A percentile compares a stretch with the other conserved stretches of the same genome.
These are phyloP conservation scores for Xenentodon cancila DNA, from an alignment of 2,797 vertebrate genomes.

Conservation along the genomic window DNA sequence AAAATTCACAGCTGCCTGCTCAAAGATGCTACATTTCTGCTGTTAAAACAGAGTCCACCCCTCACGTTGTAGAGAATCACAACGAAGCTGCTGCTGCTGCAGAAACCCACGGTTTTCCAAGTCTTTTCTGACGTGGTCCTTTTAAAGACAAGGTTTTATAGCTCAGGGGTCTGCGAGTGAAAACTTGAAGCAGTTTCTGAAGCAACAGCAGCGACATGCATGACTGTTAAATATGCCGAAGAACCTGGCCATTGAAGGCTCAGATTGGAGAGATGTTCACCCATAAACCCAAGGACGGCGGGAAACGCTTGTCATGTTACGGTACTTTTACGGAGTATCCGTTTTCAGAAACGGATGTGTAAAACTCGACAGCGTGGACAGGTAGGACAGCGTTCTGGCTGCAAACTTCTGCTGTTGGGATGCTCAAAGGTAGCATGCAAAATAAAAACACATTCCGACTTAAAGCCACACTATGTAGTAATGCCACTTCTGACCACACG, in stretches of 20 bases:
- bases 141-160: slow-evolving; percentile 7
- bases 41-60: slow-evolving; percentile 52
- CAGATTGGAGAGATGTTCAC: background rate
- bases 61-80: slow-evolving; percentile 25
- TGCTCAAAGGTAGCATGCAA: no score
- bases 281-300: background rate
- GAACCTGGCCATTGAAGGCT: slow-evolving; percentile 1
- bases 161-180: background rate
- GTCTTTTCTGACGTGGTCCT: slow-evolving; percentile 14
- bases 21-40: slow-evolving; percentile 81
- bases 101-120: slow-evolving; percentile 2
- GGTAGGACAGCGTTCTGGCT: no score
- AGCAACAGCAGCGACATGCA: slow-evolving; percentile 30
- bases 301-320: no score
- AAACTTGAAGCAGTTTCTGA: slow-evolving; percentile 19
- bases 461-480: no score
- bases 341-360: no score
- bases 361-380: no score
- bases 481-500: no score
- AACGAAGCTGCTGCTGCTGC: slow-evolving; percentile 31
- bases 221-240: background rate
- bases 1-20: slow-evolving; percentile 79
- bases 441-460: no score
- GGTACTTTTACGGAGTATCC: no score
- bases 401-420: no score